Base-by-base conservation (phyloP, 1,140 invertebrate genomes). In the Drosophila saltans region DNA sequence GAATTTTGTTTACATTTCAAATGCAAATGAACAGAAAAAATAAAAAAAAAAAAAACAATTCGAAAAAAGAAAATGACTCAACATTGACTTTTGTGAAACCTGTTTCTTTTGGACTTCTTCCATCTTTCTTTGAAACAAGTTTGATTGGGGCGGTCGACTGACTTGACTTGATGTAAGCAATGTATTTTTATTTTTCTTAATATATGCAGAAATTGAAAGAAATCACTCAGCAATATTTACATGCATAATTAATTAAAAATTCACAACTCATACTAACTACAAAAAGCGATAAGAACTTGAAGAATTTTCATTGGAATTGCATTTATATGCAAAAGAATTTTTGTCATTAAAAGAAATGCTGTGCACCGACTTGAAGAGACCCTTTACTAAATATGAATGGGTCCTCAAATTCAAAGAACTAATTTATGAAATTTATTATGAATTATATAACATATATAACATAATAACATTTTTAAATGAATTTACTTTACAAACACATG, bases 321-420 rank as follows among this genome's bases (percentile, higher is more conserved):
- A 80, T 72, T 65, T 39, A 41, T 61, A 84, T 66, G 72, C 72
- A 30, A 66, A 82, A 70, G 80, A 83, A 83, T 83, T 72, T 4
- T 63, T 69, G 64, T 30, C 59, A 10, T 39, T 30, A 70, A 77
- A 59, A 73, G 48, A 62, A 55, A 62, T 56, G 30, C 10, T 39
- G 3, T 40, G 9, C 21, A 26, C 2, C 45, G 45, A 52, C 45
- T 26, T 24, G 2, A 3, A 8, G 7, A 52, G 9, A 26, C 45
- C 10, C 45, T 26, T 21, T 26, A 48, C 1, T 0, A 11, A 41
- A 41, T 48, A 4, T n/a, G 16, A 7, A 48, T 24, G 21, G 10
- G 10, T 1, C 9, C 10, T 11, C 1, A 40, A 40, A 36, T 36
- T 36, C 33, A 4, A 7, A 36, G 33, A 36, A 5, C 33, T 4